Conservation (phyloP, 2,113 vertebrate genomes). For the Regulus satrapa region DNA sequence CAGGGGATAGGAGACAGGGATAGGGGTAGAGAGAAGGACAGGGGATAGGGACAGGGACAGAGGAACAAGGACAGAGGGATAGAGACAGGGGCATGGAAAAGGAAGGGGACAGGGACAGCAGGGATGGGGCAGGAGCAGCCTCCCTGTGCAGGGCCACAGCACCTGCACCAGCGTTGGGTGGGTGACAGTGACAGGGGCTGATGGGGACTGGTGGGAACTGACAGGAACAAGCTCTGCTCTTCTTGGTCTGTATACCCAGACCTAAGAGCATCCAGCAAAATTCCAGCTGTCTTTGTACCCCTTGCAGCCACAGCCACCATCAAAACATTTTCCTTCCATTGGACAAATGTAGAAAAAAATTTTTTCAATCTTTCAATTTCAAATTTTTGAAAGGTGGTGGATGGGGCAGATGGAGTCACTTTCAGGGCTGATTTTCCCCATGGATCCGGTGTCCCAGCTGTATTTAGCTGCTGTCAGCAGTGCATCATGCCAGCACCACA, state of each 20-base stretch:
- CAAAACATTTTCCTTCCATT: not conserved
- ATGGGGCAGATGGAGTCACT: rapidly evolving
- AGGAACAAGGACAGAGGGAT: no score
- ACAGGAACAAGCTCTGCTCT: not conserved
- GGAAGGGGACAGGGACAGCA: rapidly evolving
- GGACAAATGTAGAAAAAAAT: no score
- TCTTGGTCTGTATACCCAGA: not conserved
- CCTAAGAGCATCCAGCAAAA: not conserved
- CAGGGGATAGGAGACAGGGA: no score
- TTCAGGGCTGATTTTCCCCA: not conserved
- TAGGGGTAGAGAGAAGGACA: not conserved
- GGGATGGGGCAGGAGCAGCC: not conserved
- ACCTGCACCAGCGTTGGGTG: rapidly evolving
- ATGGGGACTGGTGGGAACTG: no score
- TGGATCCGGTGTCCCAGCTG: slow-evolving; percentile 5
- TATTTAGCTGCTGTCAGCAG: not conserved
- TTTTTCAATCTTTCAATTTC: no score
- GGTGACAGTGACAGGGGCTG: not conserved
- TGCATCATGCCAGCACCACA: not conserved
- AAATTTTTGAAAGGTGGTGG: not conserved
- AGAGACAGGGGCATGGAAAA: rapidly evolving
- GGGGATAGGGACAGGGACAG: not conserved
- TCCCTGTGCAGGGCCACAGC: rapidly evolving
- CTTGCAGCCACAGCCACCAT: not conserved
- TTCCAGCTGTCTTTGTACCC: not conserved